Evolutionary conservation across 1,140 invertebrate species (phyloP).

Genomic region (Megalonaias nervosa): DNA sequence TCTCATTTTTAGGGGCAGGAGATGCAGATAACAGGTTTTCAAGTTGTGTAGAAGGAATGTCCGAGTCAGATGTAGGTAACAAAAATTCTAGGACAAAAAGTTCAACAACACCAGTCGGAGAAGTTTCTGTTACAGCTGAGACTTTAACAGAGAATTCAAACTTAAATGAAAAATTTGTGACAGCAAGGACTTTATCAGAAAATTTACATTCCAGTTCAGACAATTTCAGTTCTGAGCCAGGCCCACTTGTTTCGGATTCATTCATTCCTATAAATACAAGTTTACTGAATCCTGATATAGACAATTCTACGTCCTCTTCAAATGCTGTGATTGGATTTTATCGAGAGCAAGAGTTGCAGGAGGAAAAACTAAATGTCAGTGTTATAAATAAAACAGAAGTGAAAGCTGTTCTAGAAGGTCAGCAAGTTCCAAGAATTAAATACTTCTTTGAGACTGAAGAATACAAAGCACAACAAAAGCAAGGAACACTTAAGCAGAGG

Average conservation of each 20-base stretch:
- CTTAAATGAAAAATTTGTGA: not conserved
- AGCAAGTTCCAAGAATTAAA: conserved; percentile 36
- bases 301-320: too few relatives aligned
- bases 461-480: conserved; percentile 10
- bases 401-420: too few relatives aligned
- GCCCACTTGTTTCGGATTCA: too few relatives aligned
- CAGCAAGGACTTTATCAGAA: not conserved
- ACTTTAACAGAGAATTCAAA: not conserved
- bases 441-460: conserved; percentile 40
- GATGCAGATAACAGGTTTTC: not conserved
- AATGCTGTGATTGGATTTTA: too few relatives aligned
- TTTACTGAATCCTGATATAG: too few relatives aligned
- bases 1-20: not conserved
- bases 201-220: not conserved
- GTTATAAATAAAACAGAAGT: too few relatives aligned
- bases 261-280: too few relatives aligned
- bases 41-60: not conserved
- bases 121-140: not conserved
- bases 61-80: not conserved
- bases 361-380: too few relatives aligned
- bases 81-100: not conserved
- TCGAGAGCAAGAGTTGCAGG: too few relatives aligned
- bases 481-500: not conserved
- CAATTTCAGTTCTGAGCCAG: too few relatives aligned
- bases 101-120: not conserved